Percentiles rank a stretch among this genome's conserved stretches.
These are phyloP conservation scores for Caradrina clavipalpis DNA, from an alignment of 2,888 invertebrate genomes.

Conservation along the genomic window DNA sequence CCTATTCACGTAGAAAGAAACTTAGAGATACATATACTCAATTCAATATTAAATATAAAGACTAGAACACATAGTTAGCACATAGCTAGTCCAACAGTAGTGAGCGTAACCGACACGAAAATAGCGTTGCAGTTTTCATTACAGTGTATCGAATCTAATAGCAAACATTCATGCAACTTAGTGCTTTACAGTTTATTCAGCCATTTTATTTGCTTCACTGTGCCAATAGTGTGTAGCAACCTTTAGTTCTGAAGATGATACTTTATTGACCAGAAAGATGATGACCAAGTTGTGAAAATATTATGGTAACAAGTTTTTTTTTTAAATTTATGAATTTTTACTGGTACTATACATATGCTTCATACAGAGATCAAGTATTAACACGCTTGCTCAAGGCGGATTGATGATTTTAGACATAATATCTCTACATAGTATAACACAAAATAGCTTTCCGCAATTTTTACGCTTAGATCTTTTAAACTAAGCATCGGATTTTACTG, in stretches of 20 bases:
- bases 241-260: slow-evolving; percentile 11
- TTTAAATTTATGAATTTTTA: too few relatives aligned
- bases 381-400: too few relatives aligned
- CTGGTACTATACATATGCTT: too few relatives aligned
- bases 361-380: too few relatives aligned
- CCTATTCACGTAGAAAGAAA: too few relatives aligned
- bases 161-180: slow-evolving; percentile 37
- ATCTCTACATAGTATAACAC: too few relatives aligned
- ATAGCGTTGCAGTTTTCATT: slow-evolving; percentile 33
- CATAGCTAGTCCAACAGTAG: background rate
- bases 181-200: slow-evolving; percentile 16
- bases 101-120: slow-evolving; percentile 19
- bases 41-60: background rate
- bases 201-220: slow-evolving; percentile 17
- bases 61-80: slow-evolving; percentile 2
- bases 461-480: too few relatives aligned
- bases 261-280: background rate
- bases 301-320: background rate
- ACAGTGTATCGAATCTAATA: slow-evolving; percentile 34
- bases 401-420: too few relatives aligned
- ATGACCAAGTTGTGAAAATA: background rate
- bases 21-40: too few relatives aligned
- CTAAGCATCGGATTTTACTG: too few relatives aligned
- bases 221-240: slow-evolving; percentile 27
- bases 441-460: too few relatives aligned